Percentiles rank a stretch among this genome's conserved stretches.
phyloP scores from a whole-genome alignment of 2,797 vertebrate species.

The Phrynocephalus guinanensis region DNA sequence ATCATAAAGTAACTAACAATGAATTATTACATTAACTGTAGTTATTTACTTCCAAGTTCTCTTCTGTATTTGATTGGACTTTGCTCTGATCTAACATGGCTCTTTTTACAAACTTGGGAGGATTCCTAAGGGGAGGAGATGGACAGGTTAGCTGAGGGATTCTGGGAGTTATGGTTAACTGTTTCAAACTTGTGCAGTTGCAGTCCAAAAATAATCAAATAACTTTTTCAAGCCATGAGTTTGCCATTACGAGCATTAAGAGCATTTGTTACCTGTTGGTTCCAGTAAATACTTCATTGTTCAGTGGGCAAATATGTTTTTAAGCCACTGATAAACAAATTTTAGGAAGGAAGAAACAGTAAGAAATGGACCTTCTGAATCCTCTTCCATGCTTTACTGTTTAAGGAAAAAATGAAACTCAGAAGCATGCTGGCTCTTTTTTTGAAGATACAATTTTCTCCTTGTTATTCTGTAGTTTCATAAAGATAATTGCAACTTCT shows the following conservation, averaged over 20 bases:
- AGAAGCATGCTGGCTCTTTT: background rate
- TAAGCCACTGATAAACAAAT: background rate
- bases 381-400: background rate
- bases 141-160: no score
- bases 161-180: no score
- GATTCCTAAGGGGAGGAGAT: no score
- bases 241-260: background rate
- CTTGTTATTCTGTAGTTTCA: background rate
- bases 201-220: no score
- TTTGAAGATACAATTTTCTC: background rate
- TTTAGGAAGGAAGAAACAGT: background rate
- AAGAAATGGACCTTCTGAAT: background rate
- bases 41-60: no score
- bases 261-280: background rate
- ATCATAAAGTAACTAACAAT: no score
- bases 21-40: no score
- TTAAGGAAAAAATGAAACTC: constrained; percentile 23
- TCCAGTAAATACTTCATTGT: background rate
- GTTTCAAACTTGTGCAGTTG: no score
- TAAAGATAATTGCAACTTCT: constrained; percentile 33
- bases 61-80: no score
- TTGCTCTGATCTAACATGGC: no score
- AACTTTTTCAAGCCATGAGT: background rate
- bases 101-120: no score
- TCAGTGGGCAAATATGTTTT: background rate